These are phyloP conservation scores for Candidula unifasciata DNA, from an alignment of 2,888 invertebrate species.

Conservation along the genomic window DNA sequence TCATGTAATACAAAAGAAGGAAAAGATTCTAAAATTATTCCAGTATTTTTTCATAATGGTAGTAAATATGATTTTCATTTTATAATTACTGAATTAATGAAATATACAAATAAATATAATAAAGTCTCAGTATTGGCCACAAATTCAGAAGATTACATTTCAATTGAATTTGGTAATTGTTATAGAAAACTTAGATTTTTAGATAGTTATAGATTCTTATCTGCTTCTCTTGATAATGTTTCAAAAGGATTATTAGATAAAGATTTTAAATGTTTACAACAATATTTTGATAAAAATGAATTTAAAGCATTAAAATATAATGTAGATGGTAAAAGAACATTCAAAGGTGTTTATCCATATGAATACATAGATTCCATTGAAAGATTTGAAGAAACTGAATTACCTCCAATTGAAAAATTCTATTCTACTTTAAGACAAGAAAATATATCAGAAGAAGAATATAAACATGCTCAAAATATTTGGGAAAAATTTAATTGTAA, in stretches of 20 bases:
- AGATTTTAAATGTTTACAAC: conserved; percentile 65
- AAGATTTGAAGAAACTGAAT: background rate
- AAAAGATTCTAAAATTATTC: conserved; percentile 44
- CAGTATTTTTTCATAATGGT: conserved; percentile 52
- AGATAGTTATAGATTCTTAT: conserved; percentile 21
- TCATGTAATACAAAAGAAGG: conserved; percentile 55
- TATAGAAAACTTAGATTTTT: conserved; percentile 7
- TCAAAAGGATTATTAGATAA: conserved; percentile 9
- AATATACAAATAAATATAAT: conserved; percentile 44
- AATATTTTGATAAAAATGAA: background rate
- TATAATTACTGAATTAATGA: too few species aligned
- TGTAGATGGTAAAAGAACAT: background rate
- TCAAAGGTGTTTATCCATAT: conserved; percentile 21
- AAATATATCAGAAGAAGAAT: background rate
- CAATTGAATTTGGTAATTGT: background rate
- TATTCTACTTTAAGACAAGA: conserved; percentile 1
- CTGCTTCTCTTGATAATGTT: conserved; percentile 1
- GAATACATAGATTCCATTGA: background rate
- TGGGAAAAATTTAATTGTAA: conserved; percentile 19
- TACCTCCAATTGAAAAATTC: conserved; percentile 5
- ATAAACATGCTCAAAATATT: conserved; percentile 21
- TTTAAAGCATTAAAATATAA: background rate
- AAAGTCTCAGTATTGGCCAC: conserved; percentile 40
- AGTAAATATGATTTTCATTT: too few species aligned
- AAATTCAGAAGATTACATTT: conserved; percentile 41